Conservation (phyloP, 1,140 invertebrate genomes). For the Cheumatopsyche charites region DNA sequence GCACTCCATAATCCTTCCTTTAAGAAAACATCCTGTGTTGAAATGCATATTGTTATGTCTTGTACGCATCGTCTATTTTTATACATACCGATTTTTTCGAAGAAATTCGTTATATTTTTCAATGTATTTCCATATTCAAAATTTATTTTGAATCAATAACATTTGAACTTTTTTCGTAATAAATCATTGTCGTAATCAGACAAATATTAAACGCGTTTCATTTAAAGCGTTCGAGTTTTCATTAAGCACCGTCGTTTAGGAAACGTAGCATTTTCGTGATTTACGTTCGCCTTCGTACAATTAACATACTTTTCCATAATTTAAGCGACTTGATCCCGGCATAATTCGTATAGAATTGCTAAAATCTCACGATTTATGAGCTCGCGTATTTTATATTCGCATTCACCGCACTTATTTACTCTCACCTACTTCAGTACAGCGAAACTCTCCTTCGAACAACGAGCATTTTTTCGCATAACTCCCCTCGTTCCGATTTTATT, state of each 20-base stretch:
- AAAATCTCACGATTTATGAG: slow-evolving; percentile 1
- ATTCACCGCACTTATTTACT: neutral
- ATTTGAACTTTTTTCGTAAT: too few species aligned
- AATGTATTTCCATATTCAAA: too few species aligned
- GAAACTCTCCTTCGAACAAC: neutral
- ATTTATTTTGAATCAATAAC: too few species aligned
- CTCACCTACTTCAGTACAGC: neutral
- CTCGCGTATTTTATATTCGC: slow-evolving; percentile 3
- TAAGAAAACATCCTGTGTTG: too few species aligned
- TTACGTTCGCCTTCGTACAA: neutral
- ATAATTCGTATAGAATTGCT: slow-evolving; percentile 2
- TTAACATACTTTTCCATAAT: slow-evolving; percentile 16
- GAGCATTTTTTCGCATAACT: neutral
- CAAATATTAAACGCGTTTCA: neutral
- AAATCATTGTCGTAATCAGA: too few species aligned
- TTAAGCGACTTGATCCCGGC: neutral
- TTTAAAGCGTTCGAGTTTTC: neutral
- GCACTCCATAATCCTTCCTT: too few species aligned
- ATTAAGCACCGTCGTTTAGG: neutral
- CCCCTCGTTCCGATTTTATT: neutral
- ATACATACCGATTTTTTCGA: too few species aligned
- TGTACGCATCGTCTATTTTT: too few species aligned
- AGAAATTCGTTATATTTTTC: too few species aligned
- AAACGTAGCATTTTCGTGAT: too few species aligned
- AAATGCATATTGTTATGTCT: too few species aligned